phyloP scores from a whole-genome alignment of 2,113 vertebrate genomes.

The Lates calcarifer region DNA sequence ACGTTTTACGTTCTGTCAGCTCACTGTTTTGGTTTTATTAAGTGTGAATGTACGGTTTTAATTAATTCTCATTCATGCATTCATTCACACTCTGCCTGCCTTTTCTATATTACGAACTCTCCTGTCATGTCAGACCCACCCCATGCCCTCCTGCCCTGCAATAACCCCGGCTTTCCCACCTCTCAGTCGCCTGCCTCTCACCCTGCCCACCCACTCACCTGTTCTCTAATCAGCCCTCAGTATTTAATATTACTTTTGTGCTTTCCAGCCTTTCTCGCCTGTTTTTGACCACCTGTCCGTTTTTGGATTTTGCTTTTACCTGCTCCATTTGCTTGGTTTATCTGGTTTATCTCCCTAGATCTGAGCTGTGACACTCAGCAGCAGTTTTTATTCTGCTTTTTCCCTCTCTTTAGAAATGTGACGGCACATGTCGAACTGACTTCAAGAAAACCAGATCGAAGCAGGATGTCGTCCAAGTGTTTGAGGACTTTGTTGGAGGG shows the following conservation, averaged over 20 bases:
- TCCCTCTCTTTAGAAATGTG: slow-evolving; percentile 87
- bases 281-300: background rate
- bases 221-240: background rate
- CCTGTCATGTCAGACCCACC: background rate
- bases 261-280: background rate
- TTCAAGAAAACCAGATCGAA: slow-evolving; percentile 95
- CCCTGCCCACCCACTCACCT: background rate
- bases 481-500: slow-evolving; percentile 91
- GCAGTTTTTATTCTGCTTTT: background rate
- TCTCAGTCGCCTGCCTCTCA: background rate
- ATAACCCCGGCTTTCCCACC: background rate
- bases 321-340: background rate
- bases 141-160: background rate
- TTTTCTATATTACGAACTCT: background rate
- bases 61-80: background rate
- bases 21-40: background rate
- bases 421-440: slow-evolving; percentile 94
- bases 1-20: background rate
- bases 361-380: background rate
- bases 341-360: background rate
- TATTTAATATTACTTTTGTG: background rate
- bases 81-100: background rate
- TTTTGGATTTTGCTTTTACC: background rate
- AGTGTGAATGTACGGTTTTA: background rate
- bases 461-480: slow-evolving; percentile 91